Conservation (phyloP, 2,797 vertebrate species). For the Lagorchestes hirsutus region DNA sequence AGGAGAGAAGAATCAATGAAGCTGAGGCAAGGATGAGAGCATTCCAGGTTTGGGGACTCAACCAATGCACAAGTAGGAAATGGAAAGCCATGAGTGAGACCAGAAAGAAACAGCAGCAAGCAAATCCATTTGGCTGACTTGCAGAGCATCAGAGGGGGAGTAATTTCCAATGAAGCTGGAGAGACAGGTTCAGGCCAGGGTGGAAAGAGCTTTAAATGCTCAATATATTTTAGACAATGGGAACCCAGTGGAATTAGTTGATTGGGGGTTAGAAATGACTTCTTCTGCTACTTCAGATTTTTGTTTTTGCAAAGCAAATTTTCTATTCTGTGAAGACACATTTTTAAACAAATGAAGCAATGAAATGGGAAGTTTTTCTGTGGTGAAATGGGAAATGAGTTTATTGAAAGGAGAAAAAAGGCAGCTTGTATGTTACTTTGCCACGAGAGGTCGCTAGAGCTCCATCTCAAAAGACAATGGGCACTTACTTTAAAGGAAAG, state of each 20-base stretch:
- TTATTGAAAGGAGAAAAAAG: neutral
- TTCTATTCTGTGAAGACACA: neutral
- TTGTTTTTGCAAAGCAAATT: neutral
- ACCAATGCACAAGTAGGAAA: neutral
- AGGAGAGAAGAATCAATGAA: neutral
- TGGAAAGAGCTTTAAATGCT: neutral
- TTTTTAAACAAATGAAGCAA: slow-evolving; percentile 1
- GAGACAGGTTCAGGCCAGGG: neutral
- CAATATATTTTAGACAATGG: neutral
- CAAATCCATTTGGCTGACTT: neutral
- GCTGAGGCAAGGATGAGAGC: neutral
- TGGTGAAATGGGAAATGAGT: slow-evolving; percentile 7
- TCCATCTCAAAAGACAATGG: slow-evolving; percentile 29
- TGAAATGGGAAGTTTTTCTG: neutral
- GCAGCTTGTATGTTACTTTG: neutral
- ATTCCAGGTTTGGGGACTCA: neutral
- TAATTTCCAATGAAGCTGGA: neutral
- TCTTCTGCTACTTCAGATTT: neutral
- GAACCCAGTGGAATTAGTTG: neutral
- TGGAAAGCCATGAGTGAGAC: neutral
- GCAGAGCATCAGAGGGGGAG: neutral
- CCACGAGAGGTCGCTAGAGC: slow-evolving; percentile 78
- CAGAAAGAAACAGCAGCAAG: neutral
- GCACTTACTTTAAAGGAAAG: neutral
- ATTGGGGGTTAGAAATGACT: neutral